A percentile compares a stretch with the other conserved stretches of the same genome.
Evolutionary conservation across 2,113 vertebrate genomes (phyloP).

Genomic region (Scytalopus superciliaris): DNA sequence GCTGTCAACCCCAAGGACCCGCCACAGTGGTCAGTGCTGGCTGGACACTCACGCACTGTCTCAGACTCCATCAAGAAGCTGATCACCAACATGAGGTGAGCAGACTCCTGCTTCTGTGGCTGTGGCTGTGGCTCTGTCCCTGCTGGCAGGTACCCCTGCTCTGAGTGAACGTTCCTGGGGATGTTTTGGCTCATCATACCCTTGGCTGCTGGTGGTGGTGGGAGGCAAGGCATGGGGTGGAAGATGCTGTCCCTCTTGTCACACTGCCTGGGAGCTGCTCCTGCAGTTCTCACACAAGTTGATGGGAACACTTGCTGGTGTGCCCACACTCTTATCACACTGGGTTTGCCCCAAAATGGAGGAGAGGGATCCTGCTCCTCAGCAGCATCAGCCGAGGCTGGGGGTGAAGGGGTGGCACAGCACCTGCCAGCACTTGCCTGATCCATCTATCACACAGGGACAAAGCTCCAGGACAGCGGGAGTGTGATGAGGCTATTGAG

Average conservation of each 20-base stretch:
- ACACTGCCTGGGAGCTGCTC: neutral
- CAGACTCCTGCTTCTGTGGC: neutral
- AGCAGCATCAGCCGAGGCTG: fast-evolving
- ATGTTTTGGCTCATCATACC: neutral
- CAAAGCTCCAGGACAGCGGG: constrained; percentile 94
- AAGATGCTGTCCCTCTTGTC: neutral
- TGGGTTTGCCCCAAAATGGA: neutral
- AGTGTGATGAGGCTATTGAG: constrained; percentile 93
- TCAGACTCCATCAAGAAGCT: constrained; percentile 98
- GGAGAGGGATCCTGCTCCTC: neutral
- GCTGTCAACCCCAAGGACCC: constrained; percentile 97
- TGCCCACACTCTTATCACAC: fast-evolving
- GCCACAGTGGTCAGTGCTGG: constrained; percentile 92
- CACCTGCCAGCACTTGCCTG: neutral
- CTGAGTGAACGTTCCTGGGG: neutral
- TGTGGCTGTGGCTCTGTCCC: neutral
- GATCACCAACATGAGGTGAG: constrained; percentile 96
- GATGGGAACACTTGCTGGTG: fast-evolving
- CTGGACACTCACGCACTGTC: constrained; percentile 93
- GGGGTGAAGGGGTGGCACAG: fast-evolving
- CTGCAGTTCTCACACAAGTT: neutral
- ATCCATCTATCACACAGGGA: constrained; percentile 77
- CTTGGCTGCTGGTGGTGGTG: fast-evolving
- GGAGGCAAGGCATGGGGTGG: neutral
- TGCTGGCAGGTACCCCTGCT: neutral